A percentile compares a stretch with the other conserved stretches of the same genome.
Evolutionary conservation across 2,888 invertebrate genomes (phyloP).

Genomic region (Drosophila demipolita): DNA sequence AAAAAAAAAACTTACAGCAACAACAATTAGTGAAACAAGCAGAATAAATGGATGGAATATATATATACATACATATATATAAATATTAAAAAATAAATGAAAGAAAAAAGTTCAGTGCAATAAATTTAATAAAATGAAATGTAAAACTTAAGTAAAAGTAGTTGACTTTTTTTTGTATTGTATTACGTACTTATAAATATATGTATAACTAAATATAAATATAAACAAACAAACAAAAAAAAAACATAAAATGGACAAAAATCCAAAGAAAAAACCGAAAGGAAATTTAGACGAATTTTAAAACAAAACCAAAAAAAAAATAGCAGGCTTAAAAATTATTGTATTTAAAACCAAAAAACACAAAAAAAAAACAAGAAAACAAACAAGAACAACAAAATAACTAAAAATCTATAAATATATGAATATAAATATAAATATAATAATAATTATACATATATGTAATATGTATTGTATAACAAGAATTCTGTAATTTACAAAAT

Average conservation of each 20-base stretch:
- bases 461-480: slow-evolving; percentile 76
- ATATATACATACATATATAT: neutral
- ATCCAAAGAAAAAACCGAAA: slow-evolving; percentile 38
- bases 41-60: neutral
- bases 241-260: slow-evolving; percentile 12
- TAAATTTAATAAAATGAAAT: slow-evolving; percentile 58
- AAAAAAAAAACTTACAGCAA: slow-evolving; percentile 3
- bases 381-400: slow-evolving; percentile 32
- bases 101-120: slow-evolving; percentile 63
- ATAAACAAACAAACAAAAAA: slow-evolving; percentile 24
- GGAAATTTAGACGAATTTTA: slow-evolving; percentile 79
- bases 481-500: slow-evolving; percentile 80
- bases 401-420: slow-evolving; percentile 51
- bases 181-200: slow-evolving; percentile 68
- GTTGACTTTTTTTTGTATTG: slow-evolving; percentile 75
- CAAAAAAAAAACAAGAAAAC: slow-evolving; percentile 30
- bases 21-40: slow-evolving; percentile 9
- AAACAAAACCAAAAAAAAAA: slow-evolving; percentile 45
- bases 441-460: slow-evolving; percentile 64
- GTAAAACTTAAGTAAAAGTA: slow-evolving; percentile 68
- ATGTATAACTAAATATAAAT: slow-evolving; percentile 54
- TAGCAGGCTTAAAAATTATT: slow-evolving; percentile 71
- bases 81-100: neutral
- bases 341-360: slow-evolving; percentile 52
- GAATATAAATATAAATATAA: slow-evolving; percentile 49